A percentile compares a stretch with the other conserved stretches of the same genome.
Evolutionary conservation across 2,888 invertebrate species (phyloP).

Genomic region (Camponotus fellah): DNA sequence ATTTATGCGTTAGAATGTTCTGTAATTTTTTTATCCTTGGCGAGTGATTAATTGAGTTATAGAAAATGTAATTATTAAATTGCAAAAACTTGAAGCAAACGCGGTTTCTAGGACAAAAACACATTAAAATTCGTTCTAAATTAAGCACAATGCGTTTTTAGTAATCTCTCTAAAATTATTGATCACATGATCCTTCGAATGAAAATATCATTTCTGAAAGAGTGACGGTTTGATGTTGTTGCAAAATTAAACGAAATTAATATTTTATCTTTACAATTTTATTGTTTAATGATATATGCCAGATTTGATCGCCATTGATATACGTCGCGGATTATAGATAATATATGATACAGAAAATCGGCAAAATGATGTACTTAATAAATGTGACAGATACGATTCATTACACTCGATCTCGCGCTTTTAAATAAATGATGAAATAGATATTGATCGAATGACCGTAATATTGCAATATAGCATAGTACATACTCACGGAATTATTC

Average conservation of each 20-base stretch:
- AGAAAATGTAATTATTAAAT: neutral
- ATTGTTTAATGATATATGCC: constrained; percentile 2
- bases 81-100: neutral
- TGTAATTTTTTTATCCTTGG: neutral
- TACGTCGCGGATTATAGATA: neutral
- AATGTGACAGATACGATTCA: constrained; percentile 14
- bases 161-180: neutral
- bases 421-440: constrained; percentile 30
- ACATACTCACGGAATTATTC: neutral
- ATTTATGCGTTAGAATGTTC: neutral
- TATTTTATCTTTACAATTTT: neutral
- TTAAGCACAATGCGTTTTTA: neutral
- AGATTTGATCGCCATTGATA: neutral
- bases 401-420: neutral
- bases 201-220: neutral
- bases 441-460: constrained; percentile 1
- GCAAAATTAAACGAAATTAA: constrained; percentile 10
- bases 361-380: constrained; percentile 14
- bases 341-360: constrained; percentile 20
- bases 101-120: neutral
- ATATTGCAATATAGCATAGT: neutral
- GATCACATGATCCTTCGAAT: neutral
- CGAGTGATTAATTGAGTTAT: neutral
- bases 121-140: neutral
- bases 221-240: constrained; percentile 10